Evolutionary conservation across 2,888 invertebrate genomes (phyloP).

Genomic region (Lepidonotus clava): DNA sequence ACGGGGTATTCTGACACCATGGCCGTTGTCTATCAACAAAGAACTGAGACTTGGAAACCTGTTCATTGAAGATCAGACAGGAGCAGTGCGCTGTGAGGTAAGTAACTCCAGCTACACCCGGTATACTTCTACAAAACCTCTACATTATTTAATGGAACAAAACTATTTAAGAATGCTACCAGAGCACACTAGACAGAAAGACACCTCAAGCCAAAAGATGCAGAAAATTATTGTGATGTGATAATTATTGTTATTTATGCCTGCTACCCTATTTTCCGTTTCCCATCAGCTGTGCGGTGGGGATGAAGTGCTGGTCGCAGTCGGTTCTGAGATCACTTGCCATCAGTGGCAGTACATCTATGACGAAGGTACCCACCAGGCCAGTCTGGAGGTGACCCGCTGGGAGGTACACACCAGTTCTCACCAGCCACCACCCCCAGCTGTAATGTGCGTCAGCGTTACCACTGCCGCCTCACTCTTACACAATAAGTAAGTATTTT

Average conservation of each 20-base stretch:
- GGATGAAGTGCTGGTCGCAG: not conserved
- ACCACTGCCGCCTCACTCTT: not conserved
- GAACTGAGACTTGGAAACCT: not conserved
- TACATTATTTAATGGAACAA: not conserved
- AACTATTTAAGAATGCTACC: not conserved
- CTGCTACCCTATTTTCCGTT: not conserved
- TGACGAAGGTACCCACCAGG: not conserved
- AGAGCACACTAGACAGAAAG: too few species aligned
- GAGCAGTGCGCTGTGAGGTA: not conserved
- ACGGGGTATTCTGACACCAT: not conserved
- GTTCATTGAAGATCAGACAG: not conserved
- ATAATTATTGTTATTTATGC: not conserved
- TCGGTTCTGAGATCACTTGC: not conserved
- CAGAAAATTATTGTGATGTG: not conserved
- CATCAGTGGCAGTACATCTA: not conserved
- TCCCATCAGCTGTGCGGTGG: not conserved
- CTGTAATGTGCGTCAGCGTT: not conserved
- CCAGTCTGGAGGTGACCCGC: not conserved
- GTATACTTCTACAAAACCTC: too few species aligned
- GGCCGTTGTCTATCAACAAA: not conserved
- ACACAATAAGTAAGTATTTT: conserved; percentile 18
- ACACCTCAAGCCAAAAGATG: not conserved
- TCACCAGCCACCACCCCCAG: not conserved
- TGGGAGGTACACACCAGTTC: not conserved
- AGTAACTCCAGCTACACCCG: too few species aligned